phyloP scores from a whole-genome alignment of 2,888 invertebrate genomes.

The Sclerodermus sp. region DNA sequence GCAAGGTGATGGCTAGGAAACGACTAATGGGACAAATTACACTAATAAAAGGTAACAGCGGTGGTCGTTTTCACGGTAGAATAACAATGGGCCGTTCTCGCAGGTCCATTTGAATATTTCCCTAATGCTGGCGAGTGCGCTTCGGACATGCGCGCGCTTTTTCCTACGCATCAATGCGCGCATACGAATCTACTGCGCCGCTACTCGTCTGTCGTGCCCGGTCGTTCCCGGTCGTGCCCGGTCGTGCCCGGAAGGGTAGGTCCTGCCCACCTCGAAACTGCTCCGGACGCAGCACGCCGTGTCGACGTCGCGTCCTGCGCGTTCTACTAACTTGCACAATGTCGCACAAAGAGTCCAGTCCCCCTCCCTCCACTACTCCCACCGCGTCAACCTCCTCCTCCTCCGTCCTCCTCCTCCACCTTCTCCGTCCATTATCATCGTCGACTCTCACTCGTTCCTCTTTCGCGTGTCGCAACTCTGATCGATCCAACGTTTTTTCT shows the following conservation, averaged over 20 bases:
- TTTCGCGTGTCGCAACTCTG: not conserved
- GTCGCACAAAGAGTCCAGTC: too few relatives aligned
- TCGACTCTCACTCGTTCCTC: not conserved
- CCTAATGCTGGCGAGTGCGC: constrained; percentile 33
- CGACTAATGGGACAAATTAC: constrained; percentile 52
- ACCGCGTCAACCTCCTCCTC: too few relatives aligned
- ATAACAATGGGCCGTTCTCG: constrained; percentile 49
- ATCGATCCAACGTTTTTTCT: not conserved
- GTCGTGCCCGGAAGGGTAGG: constrained; percentile 45
- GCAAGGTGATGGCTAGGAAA: constrained; percentile 39
- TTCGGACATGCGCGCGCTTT: constrained; percentile 49
- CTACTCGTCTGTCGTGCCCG: constrained; percentile 44
- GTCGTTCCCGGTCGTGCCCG: too few relatives aligned
- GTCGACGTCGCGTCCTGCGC: too few relatives aligned
- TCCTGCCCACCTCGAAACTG: too few relatives aligned
- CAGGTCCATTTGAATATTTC: constrained; percentile 43
- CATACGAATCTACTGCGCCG: too few relatives aligned
- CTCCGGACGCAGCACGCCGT: too few relatives aligned
- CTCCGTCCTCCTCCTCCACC: too few relatives aligned
- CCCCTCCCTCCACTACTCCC: too few relatives aligned
- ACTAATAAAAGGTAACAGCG: constrained; percentile 53
- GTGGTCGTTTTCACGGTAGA: constrained; percentile 55
- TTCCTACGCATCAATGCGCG: constrained; percentile 50
- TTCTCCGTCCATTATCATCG: too few relatives aligned
- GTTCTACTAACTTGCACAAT: too few relatives aligned